Percentiles rank a stretch among this genome's conserved stretches.
Conservation (phyloP, 2,113 vertebrate species). For the Lophius piscatorius region DNA sequence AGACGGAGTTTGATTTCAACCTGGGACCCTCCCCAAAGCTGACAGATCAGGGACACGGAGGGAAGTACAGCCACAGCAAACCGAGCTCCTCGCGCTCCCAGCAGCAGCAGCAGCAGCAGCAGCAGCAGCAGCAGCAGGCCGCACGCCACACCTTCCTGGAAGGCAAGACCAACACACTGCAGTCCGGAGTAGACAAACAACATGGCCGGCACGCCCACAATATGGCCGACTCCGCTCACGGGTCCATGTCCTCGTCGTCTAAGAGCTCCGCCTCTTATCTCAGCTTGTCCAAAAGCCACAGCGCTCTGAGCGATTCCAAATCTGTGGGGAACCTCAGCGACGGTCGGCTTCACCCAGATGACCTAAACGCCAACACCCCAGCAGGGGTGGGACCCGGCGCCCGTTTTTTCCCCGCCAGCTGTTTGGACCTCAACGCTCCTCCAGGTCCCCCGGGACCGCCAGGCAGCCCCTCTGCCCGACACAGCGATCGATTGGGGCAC, state of each 20-base stretch:
- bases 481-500: slow-evolving; percentile 82
- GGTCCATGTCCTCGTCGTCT: slow-evolving; percentile 91
- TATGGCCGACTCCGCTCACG: slow-evolving; percentile 86
- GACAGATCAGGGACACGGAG: slow-evolving; percentile 80
- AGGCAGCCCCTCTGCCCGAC: slow-evolving; percentile 72
- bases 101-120: slow-evolving; percentile 60
- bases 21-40: slow-evolving; percentile 81
- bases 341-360: slow-evolving; percentile 87
- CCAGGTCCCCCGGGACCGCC: slow-evolving; percentile 64
- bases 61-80: slow-evolving; percentile 84
- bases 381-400: slow-evolving; percentile 72
- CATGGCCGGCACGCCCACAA: slow-evolving; percentile 90
- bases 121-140: slow-evolving; percentile 70
- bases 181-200: slow-evolving; percentile 87
- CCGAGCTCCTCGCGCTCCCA: slow-evolving; percentile 83
- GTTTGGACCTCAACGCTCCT: slow-evolving; percentile 91
- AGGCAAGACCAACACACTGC: slow-evolving; percentile 92
- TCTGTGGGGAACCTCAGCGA: slow-evolving; percentile 96
- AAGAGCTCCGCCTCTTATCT: slow-evolving; percentile 92
- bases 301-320: slow-evolving; percentile 92
- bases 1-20: slow-evolving; percentile 94
- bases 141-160: slow-evolving; percentile 92
- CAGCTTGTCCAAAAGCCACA: slow-evolving; percentile 95
- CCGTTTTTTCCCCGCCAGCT: slow-evolving; percentile 95
- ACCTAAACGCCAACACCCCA: slow-evolving; percentile 62